phyloP scores from a whole-genome alignment of 2,888 invertebrate genomes.

The Nomada lathburiana region DNA sequence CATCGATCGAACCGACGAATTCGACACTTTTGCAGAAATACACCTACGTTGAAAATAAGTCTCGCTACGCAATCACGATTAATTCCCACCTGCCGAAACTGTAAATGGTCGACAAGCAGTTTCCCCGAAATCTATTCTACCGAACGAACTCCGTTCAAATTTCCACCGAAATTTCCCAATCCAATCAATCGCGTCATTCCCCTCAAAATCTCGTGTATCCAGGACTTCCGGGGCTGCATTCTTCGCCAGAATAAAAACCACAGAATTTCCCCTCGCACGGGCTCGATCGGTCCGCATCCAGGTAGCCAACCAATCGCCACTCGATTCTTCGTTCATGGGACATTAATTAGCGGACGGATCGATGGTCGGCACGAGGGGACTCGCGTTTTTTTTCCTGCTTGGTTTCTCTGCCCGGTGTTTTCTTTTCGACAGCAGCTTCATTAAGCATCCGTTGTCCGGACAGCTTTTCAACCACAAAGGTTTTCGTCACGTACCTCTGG shows the following conservation, averaged over 20 bases:
- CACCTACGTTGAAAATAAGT: too few relatives aligned
- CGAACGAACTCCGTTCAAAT: neutral
- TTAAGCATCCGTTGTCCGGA: slow-evolving; percentile 50
- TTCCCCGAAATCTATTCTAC: neutral
- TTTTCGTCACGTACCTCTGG: neutral
- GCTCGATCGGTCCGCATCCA: neutral
- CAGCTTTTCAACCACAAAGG: slow-evolving; percentile 35
- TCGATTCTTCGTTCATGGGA: slow-evolving; percentile 26
- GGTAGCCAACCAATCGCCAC: slow-evolving; percentile 22
- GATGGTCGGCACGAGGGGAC: slow-evolving; percentile 16
- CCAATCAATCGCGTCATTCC: neutral
- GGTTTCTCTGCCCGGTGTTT: slow-evolving; percentile 5
- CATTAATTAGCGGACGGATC: slow-evolving; percentile 50
- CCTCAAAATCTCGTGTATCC: neutral
- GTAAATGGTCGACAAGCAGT: neutral
- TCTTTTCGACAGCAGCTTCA: slow-evolving; percentile 42
- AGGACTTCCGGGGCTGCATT: neutral
- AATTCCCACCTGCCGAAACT: too few relatives aligned
- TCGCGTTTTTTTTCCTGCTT: neutral
- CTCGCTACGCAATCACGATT: too few relatives aligned
- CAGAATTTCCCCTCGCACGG: neutral
- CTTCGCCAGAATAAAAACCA: neutral
- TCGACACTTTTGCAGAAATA: too few relatives aligned
- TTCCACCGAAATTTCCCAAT: neutral
- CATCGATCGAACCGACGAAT: too few relatives aligned